Conservation (phyloP, 2,797 vertebrate species). For the Notolepis coatsorum region DNA sequence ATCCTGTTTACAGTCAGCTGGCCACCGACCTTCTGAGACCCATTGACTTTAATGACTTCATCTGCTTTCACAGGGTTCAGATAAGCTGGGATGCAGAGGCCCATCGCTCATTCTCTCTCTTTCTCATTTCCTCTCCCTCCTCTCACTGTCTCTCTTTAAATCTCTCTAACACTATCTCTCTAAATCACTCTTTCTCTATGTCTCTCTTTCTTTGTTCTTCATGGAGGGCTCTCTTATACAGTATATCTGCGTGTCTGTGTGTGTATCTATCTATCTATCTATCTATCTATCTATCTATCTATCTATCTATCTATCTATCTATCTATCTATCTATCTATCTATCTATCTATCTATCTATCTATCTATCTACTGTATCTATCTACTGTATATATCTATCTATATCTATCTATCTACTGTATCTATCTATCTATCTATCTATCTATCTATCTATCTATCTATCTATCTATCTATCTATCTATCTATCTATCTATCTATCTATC, state of each 20-base stretch:
- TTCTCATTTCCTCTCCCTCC: not conserved
- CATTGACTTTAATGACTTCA: constrained; percentile 68
- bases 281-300: no score
- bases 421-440: no score
- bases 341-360: not conserved
- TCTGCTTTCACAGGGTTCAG: constrained; percentile 58
- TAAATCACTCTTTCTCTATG: no score
- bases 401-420: not conserved
- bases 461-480: no score
- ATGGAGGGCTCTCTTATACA: no score
- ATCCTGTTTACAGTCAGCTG: constrained; percentile 52
- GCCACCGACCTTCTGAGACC: constrained; percentile 55
- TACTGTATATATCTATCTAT: no score
- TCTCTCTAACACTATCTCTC: not conserved
- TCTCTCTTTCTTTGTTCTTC: constrained; percentile 5
- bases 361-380: no score
- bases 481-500: no score
- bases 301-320: no score
- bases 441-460: no score
- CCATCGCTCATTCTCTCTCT: constrained; percentile 19
- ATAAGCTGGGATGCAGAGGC: constrained; percentile 35
- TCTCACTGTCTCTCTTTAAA: constrained; percentile 4
- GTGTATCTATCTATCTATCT: not conserved
- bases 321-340: not conserved
- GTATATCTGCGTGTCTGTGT: no score